Conservation (phyloP, 2,113 vertebrate species). For the Oncorhynchus mykiss region DNA sequence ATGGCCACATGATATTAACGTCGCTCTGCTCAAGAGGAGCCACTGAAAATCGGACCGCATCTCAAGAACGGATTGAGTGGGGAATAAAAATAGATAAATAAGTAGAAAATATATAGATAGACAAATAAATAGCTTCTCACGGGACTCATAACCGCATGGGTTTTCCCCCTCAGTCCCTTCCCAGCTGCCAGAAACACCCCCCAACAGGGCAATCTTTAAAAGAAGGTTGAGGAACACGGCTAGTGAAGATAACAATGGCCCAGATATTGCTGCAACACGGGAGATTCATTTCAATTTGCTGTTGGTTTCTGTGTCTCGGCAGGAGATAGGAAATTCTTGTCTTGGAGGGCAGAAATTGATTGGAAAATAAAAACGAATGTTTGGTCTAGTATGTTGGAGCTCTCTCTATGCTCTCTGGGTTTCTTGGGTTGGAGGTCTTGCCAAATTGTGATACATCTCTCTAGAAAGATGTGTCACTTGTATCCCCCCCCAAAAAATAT, state of each 20-base stretch:
- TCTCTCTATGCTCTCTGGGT: conserved; percentile 44
- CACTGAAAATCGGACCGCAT: conserved; percentile 28
- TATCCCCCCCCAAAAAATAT: conserved; percentile 19
- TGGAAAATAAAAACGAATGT: conserved; percentile 68
- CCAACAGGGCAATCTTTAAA: conserved; percentile 58
- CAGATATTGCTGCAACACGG: conserved; percentile 65
- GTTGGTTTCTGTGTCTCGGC: conserved; percentile 67
- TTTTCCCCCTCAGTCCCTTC: conserved; percentile 13
- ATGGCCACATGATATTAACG: conserved; percentile 10
- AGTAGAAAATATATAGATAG: conserved; percentile 2
- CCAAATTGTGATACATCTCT: conserved; percentile 58
- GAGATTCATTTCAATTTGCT: conserved; percentile 75
- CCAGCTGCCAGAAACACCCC: conserved; percentile 39
- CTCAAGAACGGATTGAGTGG: too few species aligned
- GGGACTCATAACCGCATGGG: conserved; percentile 38
- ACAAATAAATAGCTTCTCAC: conserved; percentile 15
- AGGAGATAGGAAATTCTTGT: conserved; percentile 70
- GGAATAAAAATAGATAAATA: too few species aligned
- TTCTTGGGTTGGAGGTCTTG: conserved; percentile 41
- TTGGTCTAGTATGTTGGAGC: conserved; percentile 50
- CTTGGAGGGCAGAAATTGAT: conserved; percentile 66
- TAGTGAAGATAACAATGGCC: conserved; percentile 58
- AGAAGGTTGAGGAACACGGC: conserved; percentile 58
- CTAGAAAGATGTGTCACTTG: conserved; percentile 47
- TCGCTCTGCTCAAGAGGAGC: conserved; percentile 7